These are phyloP conservation scores for Kryptolebias marmoratus DNA, from an alignment of 2,113 vertebrate species.

Conservation along the genomic window DNA sequence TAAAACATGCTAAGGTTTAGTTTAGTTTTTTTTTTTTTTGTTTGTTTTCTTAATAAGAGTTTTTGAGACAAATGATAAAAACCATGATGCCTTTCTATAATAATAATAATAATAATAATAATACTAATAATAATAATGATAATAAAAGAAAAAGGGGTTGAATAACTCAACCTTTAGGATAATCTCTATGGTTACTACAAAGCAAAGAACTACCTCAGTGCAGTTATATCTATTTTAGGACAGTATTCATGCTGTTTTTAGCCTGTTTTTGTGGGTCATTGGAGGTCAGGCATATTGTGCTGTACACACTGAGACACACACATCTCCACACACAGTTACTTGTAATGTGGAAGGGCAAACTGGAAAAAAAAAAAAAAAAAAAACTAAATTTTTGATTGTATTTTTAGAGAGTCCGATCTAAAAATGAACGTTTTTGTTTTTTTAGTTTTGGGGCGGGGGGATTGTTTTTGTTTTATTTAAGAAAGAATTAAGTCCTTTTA, in stretches of 20 bases:
- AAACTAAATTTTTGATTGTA: slow-evolving; percentile 40
- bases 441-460: background rate
- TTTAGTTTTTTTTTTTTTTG: too few species aligned
- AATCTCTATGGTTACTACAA: background rate
- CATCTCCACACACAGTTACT: background rate
- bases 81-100: too few species aligned
- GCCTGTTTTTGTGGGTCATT: slow-evolving; percentile 11
- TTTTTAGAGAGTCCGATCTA: slow-evolving; percentile 13
- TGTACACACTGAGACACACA: slow-evolving; percentile 25
- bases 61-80: too few species aligned
- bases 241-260: slow-evolving; percentile 13
- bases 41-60: too few species aligned
- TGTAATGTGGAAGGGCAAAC: background rate
- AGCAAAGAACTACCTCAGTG: slow-evolving; percentile 22
- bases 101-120: too few species aligned
- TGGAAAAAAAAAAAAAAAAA: slow-evolving; percentile 2
- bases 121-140: too few species aligned
- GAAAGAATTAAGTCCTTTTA: background rate
- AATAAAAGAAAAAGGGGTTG: too few species aligned
- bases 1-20: too few species aligned
- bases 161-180: background rate
- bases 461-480: background rate
- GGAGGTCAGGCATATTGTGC: background rate
- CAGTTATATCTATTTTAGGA: background rate
- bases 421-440: background rate